phyloP scores from a whole-genome alignment of 2,888 invertebrate genomes.

The Parochlus steinenii region DNA sequence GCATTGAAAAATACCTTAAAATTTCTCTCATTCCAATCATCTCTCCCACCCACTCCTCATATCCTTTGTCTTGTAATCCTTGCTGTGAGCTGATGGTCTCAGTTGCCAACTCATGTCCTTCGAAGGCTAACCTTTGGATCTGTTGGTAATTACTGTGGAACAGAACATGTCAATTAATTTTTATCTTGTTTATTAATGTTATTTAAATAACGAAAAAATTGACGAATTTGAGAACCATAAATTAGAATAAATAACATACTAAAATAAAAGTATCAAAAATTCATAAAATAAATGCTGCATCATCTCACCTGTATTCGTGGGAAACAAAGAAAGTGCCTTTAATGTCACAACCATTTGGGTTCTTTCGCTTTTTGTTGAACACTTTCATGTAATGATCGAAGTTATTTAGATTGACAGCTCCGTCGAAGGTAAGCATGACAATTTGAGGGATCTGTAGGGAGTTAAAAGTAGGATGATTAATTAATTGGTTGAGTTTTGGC shows the following conservation, averaged over 20 bases:
- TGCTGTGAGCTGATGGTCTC: constrained; percentile 52
- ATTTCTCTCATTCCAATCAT: constrained; percentile 90
- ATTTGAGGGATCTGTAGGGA: constrained; percentile 73
- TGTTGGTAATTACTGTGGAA: constrained; percentile 78
- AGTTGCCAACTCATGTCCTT: constrained; percentile 68
- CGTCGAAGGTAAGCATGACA: constrained; percentile 82
- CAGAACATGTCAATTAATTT: too few relatives aligned
- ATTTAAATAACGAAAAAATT: too few relatives aligned
- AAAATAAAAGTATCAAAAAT: too few relatives aligned
- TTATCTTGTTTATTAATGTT: too few relatives aligned
- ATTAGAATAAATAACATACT: too few relatives aligned
- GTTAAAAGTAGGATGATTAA: too few relatives aligned
- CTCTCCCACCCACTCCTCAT: constrained; percentile 87
- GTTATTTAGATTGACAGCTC: constrained; percentile 83
- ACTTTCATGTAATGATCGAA: constrained; percentile 76
- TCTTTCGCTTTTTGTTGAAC: constrained; percentile 59
- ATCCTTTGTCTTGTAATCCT: constrained; percentile 74
- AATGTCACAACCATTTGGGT: constrained; percentile 79
- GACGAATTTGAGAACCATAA: too few relatives aligned
- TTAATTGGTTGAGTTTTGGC: too few relatives aligned
- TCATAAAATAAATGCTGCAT: too few relatives aligned
- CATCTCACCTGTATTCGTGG: constrained; percentile 55
- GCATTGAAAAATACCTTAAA: too few relatives aligned
- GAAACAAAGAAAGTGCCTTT: constrained; percentile 87
- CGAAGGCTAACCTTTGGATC: constrained; percentile 74